Percentiles rank a stretch among this genome's conserved stretches.
Evolutionary conservation across 2,113 vertebrate genomes (phyloP).

Genomic region (Ploceus nigricollis): DNA sequence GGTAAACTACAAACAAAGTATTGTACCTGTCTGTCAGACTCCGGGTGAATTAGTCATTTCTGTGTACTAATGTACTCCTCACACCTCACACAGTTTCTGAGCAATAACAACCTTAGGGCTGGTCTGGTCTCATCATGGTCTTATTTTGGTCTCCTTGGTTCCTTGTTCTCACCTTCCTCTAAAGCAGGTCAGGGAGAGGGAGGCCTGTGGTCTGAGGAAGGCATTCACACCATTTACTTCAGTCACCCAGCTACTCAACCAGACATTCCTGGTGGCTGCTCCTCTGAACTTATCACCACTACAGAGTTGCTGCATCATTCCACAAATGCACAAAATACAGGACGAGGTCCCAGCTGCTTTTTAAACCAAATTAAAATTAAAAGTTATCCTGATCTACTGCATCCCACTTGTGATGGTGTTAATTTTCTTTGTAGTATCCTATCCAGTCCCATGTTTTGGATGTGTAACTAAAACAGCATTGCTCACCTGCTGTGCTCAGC

Average conservation of each 20-base stretch:
- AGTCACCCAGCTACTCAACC: background rate
- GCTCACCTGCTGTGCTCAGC: fast-evolving
- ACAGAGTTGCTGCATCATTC: background rate
- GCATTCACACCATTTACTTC: background rate
- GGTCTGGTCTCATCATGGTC: background rate
- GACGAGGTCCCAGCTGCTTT: background rate
- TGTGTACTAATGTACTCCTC: background rate
- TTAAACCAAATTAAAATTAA: background rate
- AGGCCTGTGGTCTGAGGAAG: background rate
- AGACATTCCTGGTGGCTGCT: background rate
- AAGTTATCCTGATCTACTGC: no score
- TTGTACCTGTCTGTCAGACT: background rate
- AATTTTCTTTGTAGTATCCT: background rate
- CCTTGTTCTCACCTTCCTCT: background rate
- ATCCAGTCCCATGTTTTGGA: background rate
- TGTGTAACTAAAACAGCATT: background rate
- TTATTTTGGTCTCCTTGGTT: background rate
- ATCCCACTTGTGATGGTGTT: background rate
- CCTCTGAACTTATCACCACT: background rate
- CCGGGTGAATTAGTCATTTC: background rate
- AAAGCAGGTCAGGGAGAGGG: background rate
- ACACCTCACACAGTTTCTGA: background rate
- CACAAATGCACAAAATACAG: background rate
- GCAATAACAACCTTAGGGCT: background rate
- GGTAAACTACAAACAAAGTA: background rate